Conservation (phyloP, 2,797 vertebrate genomes). For the Geotrypetes seraphini region DNA sequence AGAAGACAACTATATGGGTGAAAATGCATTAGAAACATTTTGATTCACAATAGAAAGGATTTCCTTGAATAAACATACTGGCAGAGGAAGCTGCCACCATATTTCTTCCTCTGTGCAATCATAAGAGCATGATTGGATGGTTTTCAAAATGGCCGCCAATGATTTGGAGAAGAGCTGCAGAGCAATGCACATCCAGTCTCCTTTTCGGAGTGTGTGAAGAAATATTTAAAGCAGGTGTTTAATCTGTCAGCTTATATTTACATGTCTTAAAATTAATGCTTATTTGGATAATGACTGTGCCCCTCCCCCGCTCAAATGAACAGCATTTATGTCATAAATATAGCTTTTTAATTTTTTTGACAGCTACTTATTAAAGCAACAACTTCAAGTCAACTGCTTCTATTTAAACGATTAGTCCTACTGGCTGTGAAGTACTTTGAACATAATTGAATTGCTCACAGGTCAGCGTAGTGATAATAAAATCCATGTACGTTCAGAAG, state of each 20-base stretch:
- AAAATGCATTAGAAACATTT: too few relatives aligned
- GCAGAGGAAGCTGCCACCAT: too few relatives aligned
- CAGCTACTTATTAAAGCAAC: constrained; percentile 5
- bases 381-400: constrained; percentile 5
- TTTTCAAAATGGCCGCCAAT: too few relatives aligned
- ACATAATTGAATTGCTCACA: constrained; percentile 15
- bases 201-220: too few relatives aligned
- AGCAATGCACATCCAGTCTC: too few relatives aligned
- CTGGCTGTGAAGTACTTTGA: constrained; percentile 10
- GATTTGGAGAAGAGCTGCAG: too few relatives aligned
- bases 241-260: not conserved
- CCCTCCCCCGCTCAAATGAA: not conserved
- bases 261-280: not conserved
- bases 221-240: not conserved
- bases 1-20: too few relatives aligned
- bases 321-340: not conserved
- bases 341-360: not conserved
- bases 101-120: too few relatives aligned
- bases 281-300: not conserved
- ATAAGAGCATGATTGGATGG: too few relatives aligned
- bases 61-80: too few relatives aligned
- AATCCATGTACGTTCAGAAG: constrained; percentile 7
- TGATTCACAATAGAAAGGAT: too few relatives aligned
- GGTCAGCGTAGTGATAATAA: constrained; percentile 12
- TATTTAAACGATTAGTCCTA: constrained; percentile 8